A percentile compares a stretch with the other conserved stretches of the same genome.
phyloP scores from a whole-genome alignment of 2,797 vertebrate genomes.

The Hipposideros larvatus region DNA sequence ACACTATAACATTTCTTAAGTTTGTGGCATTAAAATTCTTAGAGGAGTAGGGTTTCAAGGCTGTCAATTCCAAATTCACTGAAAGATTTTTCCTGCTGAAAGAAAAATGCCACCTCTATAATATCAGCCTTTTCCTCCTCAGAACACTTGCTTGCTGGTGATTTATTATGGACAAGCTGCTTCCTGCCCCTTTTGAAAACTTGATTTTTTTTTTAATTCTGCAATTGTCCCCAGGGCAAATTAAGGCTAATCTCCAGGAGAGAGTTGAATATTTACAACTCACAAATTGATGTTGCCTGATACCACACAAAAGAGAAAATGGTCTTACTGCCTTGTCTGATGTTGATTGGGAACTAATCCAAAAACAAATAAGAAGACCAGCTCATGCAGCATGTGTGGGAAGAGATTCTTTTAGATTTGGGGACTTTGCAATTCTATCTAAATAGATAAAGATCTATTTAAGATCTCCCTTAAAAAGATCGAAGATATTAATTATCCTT shows the following conservation, averaged over 20 bases:
- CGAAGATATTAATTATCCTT: conserved; percentile 80
- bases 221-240: conserved; percentile 77
- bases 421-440: conserved; percentile 8
- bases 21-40: background rate
- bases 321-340: conserved; percentile 51
- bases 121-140: conserved; percentile 61
- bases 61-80: conserved; percentile 42
- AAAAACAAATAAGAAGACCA: conserved; percentile 73
- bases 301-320: conserved; percentile 56
- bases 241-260: conserved; percentile 86
- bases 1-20: conserved; percentile 15
- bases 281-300: conserved; percentile 30
- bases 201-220: conserved; percentile 51
- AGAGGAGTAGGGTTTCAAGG: background rate
- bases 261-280: conserved; percentile 80
- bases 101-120: conserved; percentile 64
- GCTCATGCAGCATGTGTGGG: background rate
- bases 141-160: conserved; percentile 80
- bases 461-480: conserved; percentile 69
- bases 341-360: conserved; percentile 80
- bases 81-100: background rate
- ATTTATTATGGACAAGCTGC: conserved; percentile 87
- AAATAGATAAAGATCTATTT: too few species aligned
- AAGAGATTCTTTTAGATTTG: conserved; percentile 7
- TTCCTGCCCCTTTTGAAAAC: conserved; percentile 85